A percentile compares a stretch with the other conserved stretches of the same genome.
Conservation (phyloP, 2,797 vertebrate genomes). For the Holocentrus rufus region DNA sequence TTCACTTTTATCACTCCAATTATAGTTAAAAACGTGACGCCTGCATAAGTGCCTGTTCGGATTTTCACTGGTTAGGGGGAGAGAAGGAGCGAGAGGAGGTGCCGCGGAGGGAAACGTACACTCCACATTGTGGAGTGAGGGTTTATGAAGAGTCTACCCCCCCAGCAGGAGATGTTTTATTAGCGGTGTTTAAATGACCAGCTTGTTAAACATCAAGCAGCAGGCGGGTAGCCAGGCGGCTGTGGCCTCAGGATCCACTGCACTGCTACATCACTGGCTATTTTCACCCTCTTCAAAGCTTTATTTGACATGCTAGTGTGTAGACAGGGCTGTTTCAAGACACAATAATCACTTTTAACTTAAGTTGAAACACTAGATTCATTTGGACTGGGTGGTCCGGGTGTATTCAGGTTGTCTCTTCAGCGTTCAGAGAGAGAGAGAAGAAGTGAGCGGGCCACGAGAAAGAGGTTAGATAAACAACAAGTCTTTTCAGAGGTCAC, state of each 20-base stretch:
- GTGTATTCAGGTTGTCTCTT: conserved; percentile 48
- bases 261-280: conserved; percentile 69
- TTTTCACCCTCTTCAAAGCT: conserved; percentile 74
- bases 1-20: conserved; percentile 81
- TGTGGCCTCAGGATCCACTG: conserved; percentile 62
- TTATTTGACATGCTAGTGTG: conserved; percentile 78
- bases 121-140: conserved; percentile 65
- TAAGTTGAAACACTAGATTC: conserved; percentile 67
- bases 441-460: not conserved
- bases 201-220: conserved; percentile 82
- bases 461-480: conserved; percentile 29
- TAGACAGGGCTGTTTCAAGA: conserved; percentile 74
- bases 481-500: conserved; percentile 5
- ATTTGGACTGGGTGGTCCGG: conserved; percentile 62
- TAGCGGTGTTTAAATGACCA: conserved; percentile 81
- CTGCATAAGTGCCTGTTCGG: conserved; percentile 65
- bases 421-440: conserved; percentile 4
- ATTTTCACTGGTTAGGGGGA: conserved; percentile 52
- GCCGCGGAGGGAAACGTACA: conserved; percentile 41
- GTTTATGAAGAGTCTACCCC: conserved; percentile 78
- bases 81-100: conserved; percentile 4
- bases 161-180: conserved; percentile 81
- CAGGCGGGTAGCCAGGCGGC: conserved; percentile 65
- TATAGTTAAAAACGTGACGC: conserved; percentile 75
- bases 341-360: conserved; percentile 80